Evolutionary conservation across 2,797 vertebrate species (phyloP).

Genomic region (Rhincodon typus): DNA sequence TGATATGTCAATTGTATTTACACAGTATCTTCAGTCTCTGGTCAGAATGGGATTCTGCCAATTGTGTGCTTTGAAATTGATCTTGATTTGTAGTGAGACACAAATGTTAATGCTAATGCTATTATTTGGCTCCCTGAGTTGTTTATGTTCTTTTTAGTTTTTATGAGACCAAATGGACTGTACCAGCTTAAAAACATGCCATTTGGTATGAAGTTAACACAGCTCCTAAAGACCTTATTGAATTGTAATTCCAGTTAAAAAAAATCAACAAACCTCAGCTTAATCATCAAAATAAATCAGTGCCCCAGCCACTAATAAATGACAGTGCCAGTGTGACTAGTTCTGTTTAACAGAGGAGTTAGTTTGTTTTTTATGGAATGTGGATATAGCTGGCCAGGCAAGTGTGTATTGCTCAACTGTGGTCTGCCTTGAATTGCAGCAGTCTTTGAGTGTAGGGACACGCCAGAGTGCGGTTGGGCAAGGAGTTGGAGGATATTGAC

Average conservation of each 20-base stretch:
- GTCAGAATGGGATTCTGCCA: background rate
- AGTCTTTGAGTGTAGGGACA: too few species aligned
- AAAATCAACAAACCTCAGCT: background rate
- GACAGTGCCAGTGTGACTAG: background rate
- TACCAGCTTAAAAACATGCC: too few species aligned
- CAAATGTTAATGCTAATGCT: background rate
- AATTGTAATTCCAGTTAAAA: constrained; percentile 5
- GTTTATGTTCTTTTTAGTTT: background rate
- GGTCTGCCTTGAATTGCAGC: too few species aligned
- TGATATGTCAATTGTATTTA: background rate
- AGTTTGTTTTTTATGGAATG: too few species aligned
- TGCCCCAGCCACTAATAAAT: background rate
- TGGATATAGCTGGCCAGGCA: too few species aligned
- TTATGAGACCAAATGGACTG: background rate
- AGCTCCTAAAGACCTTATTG: constrained; percentile 1
- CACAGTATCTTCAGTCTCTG: background rate
- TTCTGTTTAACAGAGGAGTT: too few species aligned
- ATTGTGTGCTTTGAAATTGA: background rate
- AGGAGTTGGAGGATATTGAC: too few species aligned
- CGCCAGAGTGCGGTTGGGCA: too few species aligned
- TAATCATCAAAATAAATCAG: background rate
- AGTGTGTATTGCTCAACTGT: too few species aligned
- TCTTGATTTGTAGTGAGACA: too few species aligned
- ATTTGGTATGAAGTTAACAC: constrained; percentile 25
- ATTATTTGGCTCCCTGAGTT: background rate